phyloP scores from a whole-genome alignment of 2,888 invertebrate genomes.

The Drosophila affinis region DNA sequence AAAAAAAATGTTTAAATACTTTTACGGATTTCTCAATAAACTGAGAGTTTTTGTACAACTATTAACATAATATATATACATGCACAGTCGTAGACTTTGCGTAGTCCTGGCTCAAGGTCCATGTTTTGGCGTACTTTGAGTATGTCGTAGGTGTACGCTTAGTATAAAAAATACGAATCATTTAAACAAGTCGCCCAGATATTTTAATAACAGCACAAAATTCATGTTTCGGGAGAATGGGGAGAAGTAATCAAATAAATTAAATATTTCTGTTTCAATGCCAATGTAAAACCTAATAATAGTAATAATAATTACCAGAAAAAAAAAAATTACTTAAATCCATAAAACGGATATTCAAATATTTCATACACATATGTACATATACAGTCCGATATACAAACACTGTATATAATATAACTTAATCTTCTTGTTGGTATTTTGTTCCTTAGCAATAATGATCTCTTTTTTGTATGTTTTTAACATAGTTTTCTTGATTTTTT shows the following conservation, averaged over 20 bases:
- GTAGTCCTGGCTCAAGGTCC: slow-evolving; percentile 1
- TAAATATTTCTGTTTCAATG: slow-evolving; percentile 15
- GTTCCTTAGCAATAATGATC: slow-evolving; percentile 4
- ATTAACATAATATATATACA: slow-evolving; percentile 20
- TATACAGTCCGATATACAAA: slow-evolving; percentile 12
- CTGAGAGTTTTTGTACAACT: not conserved
- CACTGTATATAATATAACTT: slow-evolving; percentile 35
- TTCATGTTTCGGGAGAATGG: not conserved
- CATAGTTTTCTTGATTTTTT: slow-evolving; percentile 31
- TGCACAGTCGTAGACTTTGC: slow-evolving; percentile 7
- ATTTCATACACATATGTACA: slow-evolving; percentile 57
- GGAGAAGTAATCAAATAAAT: slow-evolving; percentile 1
- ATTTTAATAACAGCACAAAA: slow-evolving; percentile 23
- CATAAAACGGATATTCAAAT: slow-evolving; percentile 74
- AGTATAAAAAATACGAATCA: slow-evolving; percentile 1
- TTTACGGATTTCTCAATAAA: slow-evolving; percentile 43
- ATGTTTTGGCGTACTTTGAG: slow-evolving; percentile 8
- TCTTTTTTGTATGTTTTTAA: slow-evolving; percentile 48
- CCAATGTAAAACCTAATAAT: not conserved
- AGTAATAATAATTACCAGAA: slow-evolving; percentile 3
- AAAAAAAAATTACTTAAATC: slow-evolving; percentile 47
- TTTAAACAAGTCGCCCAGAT: slow-evolving; percentile 16
- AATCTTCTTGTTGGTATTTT: slow-evolving; percentile 8
- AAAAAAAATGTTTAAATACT: slow-evolving; percentile 42
- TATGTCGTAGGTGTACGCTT: slow-evolving; percentile 9